Evolutionary conservation across 2,797 vertebrate genomes (phyloP), one percentile per base, ranked within the genome.

Genomic region (Etheostoma perlongum): DNA sequence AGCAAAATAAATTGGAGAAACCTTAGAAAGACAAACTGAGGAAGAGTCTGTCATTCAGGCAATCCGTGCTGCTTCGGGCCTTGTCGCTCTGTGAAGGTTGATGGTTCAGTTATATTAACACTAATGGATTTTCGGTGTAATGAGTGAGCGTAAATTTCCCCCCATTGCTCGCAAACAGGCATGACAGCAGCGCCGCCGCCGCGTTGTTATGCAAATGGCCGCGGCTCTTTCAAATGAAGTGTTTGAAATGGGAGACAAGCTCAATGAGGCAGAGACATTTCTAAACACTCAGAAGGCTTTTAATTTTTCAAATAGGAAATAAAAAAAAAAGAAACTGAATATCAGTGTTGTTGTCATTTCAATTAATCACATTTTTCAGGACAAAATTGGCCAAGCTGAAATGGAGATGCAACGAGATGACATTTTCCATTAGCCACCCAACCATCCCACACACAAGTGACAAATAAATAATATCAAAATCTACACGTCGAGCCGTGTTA

Each of bases 101-200:
- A 57, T 70, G 74, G 21, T 79, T 80, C 67, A 33, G 30, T 80
- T 61, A 51, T 78, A 88, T 86, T 79, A 74, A 68, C 76, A 27
- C 79, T 88, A 89, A 89, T 90, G 84, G 75, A 53, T 85, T 86
- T 88, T 79, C 77, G 62, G 71, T 86, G 83, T 86, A 90, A 87
- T 81, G 81, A 88, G 67, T 54, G 47, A 79, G 74, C 5, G 36
- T 52, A 64, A 68, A 67, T 69, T 77, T 59, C 66, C 66, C 65
- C 47, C 48, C 66, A 40, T 58, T 47, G 62, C 67, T 58, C 3
- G 16, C 72, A 60, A 67, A 66, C 66, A 62, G 48, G 62, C 81
- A 62, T 36, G 52, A 33, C 64, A 63, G 30, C 49, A 51, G 25
- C 36, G 23, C 44, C 1, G 46, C 66, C 15, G 21, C 59, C 5